Evolutionary conservation across 1,140 invertebrate genomes (phyloP), one percentile per base, ranked within the genome.

Genomic region (Caenorhabditis latens): DNA sequence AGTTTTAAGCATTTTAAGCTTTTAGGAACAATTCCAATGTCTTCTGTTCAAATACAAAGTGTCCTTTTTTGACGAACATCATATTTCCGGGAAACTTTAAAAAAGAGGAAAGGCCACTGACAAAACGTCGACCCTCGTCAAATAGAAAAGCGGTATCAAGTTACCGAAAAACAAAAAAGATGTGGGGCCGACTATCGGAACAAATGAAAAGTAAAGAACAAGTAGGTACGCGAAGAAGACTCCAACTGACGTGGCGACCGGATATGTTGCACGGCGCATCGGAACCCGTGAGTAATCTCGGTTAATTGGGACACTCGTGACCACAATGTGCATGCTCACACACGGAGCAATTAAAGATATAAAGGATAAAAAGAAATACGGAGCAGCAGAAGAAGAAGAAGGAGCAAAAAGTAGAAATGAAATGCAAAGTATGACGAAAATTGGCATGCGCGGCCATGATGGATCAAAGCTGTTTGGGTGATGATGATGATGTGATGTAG

Each of bases 371-470:
- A 14, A 3, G 5, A 65, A 7, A 46, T 5, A 46, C 16, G 46
- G 9, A 50, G 71, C 42, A 79, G 50, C 50, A 50, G 8, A 32
- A 50, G 50, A 50, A 50, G 50, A 50, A 50, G 50, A 50, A 50
- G 50, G 9, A 50, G 11, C 50, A 16, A 53, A 32, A 32, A 32
- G 32, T 53, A 16, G 50, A 53, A 53, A 32, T 32, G 46, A 79
- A 79, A 79, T 48, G 71, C 46, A 48, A 50, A 79, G 71, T 79
- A 79, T 79, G 71, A 79, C 71, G 71, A 79, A 79, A 79, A 79
- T 79, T 79, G 71, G 71, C 71, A 79, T 79, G 71, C 71, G 71
- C 5, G 16, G 71, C 19, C 46, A 50, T 46, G 46, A 32, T n/a
- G 9, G 46, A 48, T 53, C 46, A 50, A 53, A 6, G 14, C 24